A percentile compares a stretch with the other conserved stretches of the same genome.
Conservation (phyloP, 2,888 invertebrate species). For the Apamea monoglypha region DNA sequence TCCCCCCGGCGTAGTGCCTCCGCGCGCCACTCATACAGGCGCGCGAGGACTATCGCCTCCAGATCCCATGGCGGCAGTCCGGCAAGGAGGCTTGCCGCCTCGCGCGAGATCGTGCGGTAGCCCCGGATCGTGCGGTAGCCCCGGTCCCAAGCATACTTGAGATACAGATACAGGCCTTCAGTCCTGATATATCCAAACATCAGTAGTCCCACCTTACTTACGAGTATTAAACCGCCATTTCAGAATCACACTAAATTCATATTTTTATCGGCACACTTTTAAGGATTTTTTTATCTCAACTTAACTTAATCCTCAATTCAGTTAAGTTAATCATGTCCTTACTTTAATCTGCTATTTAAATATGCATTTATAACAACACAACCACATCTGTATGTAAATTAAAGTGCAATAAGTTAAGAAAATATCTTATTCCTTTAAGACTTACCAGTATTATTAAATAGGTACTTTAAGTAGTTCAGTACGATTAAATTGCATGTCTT, state of each 20-base stretch:
- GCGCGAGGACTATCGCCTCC: too few species aligned
- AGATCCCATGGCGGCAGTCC: too few species aligned
- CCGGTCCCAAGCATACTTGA: not conserved
- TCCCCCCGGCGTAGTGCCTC: too few species aligned
- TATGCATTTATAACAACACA: conserved; percentile 37
- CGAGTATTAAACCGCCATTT: conserved; percentile 6
- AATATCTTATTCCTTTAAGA: conserved; percentile 6
- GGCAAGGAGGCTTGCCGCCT: too few species aligned
- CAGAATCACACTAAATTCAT: conserved; percentile 4
- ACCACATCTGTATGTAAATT: conserved; percentile 14
- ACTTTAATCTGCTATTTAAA: conserved; percentile 39
- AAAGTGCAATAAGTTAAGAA: conserved; percentile 7
- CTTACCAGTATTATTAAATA: not conserved
- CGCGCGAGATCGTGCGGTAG: too few species aligned
- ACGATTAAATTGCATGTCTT: conserved; percentile 7
- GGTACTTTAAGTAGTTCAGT: not conserved
- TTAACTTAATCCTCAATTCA: conserved; percentile 8
- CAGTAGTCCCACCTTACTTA: not conserved
- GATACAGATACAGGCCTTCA: too few species aligned
- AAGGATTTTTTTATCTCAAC: conserved; percentile 14
- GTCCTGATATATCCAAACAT: not conserved
- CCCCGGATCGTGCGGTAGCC: too few species aligned
- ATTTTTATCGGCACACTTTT: conserved; percentile 10
- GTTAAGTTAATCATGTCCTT: conserved; percentile 23
- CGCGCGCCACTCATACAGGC: too few species aligned